Evolutionary conservation across 1,140 invertebrate genomes (phyloP).

Genomic region (Paralvinella palmiformis): DNA sequence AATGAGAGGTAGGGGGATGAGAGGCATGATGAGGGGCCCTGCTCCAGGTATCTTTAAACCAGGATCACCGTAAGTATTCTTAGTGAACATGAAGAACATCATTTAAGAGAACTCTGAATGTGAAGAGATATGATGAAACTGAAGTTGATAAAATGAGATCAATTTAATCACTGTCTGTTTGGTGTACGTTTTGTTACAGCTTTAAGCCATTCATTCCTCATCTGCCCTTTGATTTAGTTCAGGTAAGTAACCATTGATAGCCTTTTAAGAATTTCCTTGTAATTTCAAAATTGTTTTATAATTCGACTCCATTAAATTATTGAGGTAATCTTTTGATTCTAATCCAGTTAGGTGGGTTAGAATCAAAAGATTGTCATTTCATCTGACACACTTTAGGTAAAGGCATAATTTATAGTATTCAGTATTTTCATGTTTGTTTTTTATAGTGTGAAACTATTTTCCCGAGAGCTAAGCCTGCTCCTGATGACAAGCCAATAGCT

Average conservation of each 20-base stretch:
- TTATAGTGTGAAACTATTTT: slow-evolving; percentile 73
- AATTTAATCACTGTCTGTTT: too few species aligned
- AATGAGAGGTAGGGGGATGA: too few species aligned
- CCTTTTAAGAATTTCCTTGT: neutral
- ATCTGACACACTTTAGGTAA: neutral
- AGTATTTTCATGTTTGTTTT: slow-evolving; percentile 11
- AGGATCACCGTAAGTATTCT: too few species aligned
- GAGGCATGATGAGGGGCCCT: too few species aligned
- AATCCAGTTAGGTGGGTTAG: neutral
- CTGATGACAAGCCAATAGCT: slow-evolving; percentile 76
- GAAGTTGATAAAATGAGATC: too few species aligned
- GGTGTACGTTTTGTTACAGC: slow-evolving; percentile 2
- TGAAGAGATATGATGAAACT: too few species aligned
- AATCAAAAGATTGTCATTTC: neutral
- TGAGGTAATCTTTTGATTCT: slow-evolving; percentile 1
- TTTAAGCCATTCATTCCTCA: slow-evolving; percentile 69
- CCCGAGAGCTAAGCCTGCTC: slow-evolving; percentile 72
- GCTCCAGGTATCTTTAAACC: too few species aligned
- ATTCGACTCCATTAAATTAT: slow-evolving; percentile 7
- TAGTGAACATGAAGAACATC: too few species aligned
- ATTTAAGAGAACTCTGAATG: too few species aligned
- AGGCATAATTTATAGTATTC: neutral
- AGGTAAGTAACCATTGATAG: slow-evolving; percentile 49
- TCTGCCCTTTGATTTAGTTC: slow-evolving; percentile 82
- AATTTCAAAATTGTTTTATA: neutral